Base-by-base conservation (phyloP, 2,797 vertebrate genomes). In the Ateles fusciceps region DNA sequence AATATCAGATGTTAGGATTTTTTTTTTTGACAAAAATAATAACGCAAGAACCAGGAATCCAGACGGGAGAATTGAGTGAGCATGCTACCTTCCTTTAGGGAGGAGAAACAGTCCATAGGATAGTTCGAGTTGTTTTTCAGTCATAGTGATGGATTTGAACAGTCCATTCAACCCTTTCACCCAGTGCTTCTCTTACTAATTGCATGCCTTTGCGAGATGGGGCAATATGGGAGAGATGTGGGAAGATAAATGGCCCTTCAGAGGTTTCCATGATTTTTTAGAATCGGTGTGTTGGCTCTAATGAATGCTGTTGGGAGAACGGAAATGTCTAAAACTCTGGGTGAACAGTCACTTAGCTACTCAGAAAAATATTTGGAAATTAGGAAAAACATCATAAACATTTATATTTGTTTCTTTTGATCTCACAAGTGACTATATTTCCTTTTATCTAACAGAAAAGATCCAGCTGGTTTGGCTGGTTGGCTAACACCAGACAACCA, bases 361-460 rank as follows among this genome's bases (percentile, higher is more conserved):
- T 91, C 26, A 93, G 91, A 30, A 93, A 92, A 96, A 86, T 50
- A 89, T 71, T 92, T 68, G 50, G n/a, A 95, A 87, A 84, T 93
- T 64, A 72, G 57, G 44, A 87, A 88, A 57, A 87, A 44, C 22
- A 12, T 55, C 44, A 9, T 71, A 61, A 95, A 59, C 88, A 91
- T 91, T 83, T 95, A 36, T 89, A 59, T 93, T 3, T 61, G 9
- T 15, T 89, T 2, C 61, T 93, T 96, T 94, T 81, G 30, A 26
- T 95, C 24, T 91, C 50, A 13, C 68, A 59, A 78, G 13, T 10
- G 22, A 79, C 9, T 10, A 2, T 14, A 1, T 44, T 89, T 6
- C 55, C 14, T 61, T 72, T 91, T 81, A 9, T 89, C 5, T 75
- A 48, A 44, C 28, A 85, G 39, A 83, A 86, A 76, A 36, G 26